phyloP scores from a whole-genome alignment of 2,888 invertebrate species.

The Alviniconcha strummeri region DNA sequence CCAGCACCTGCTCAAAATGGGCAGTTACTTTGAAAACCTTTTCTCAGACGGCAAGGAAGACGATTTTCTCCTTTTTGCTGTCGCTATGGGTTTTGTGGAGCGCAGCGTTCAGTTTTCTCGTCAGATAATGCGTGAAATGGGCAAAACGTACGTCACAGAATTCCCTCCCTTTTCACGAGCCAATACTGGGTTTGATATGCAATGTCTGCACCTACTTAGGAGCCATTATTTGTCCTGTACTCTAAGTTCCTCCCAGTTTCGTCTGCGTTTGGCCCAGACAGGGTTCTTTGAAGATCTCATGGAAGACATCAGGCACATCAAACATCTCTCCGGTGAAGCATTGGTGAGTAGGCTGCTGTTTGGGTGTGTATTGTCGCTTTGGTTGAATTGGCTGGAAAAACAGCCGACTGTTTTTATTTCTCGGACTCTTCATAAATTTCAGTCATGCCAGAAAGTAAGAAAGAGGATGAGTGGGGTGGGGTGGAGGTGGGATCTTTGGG shows the following conservation, averaged over 20 bases:
- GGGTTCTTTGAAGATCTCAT: slow-evolving; percentile 17
- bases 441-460: no score
- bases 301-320: slow-evolving; percentile 16
- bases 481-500: no score
- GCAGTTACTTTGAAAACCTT: neutral
- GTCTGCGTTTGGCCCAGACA: slow-evolving; percentile 8
- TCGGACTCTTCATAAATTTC: no score
- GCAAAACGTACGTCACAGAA: neutral
- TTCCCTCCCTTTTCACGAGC: neutral
- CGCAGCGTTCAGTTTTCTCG: neutral
- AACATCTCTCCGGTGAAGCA: neutral
- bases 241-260: neutral
- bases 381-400: no score
- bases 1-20: neutral
- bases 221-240: neutral
- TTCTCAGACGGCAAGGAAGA: no score
- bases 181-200: neutral
- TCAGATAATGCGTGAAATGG: neutral
- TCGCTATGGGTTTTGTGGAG: neutral
- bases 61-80: neutral
- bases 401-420: no score
- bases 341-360: no score
- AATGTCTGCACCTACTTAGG: neutral
- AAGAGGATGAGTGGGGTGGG: no score
- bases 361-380: no score